Evolutionary conservation across 2,797 vertebrate genomes (phyloP).

Genomic region (Sphenopsis melanotis): DNA sequence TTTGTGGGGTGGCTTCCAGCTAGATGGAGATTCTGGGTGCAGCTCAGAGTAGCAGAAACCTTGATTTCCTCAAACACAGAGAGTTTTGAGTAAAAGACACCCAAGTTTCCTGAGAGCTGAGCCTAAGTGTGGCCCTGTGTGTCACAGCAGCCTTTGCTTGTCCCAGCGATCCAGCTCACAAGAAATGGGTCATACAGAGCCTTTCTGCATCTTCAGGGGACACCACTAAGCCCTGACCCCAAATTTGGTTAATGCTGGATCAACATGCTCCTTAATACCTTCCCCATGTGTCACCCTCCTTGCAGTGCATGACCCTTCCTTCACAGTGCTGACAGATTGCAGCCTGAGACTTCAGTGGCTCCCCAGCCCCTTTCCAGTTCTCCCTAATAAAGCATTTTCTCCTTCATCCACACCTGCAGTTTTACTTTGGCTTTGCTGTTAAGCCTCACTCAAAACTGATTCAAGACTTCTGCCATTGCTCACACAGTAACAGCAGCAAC

Average conservation of each 20-base stretch:
- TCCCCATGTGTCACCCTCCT: not conserved
- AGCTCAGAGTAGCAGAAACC: not conserved
- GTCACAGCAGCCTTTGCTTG: not conserved
- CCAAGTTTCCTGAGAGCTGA: not conserved
- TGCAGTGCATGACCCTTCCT: not conserved
- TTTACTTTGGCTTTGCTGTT: not conserved
- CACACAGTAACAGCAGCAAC: not conserved
- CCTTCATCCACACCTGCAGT: not conserved
- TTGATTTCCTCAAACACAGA: not conserved
- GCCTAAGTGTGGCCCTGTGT: rapidly evolving
- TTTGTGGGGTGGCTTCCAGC: not conserved
- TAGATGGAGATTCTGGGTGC: not conserved
- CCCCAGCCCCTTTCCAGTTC: not conserved
- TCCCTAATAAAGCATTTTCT: not conserved
- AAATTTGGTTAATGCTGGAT: not conserved
- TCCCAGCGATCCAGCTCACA: not conserved
- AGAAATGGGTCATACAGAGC: not conserved
- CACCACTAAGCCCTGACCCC: not conserved
- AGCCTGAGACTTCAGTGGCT: not conserved
- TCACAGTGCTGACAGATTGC: not conserved
- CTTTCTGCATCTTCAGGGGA: not conserved
- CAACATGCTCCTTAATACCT: not conserved
- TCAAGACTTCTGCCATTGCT: not conserved
- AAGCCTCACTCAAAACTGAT: not conserved
- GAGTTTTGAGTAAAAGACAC: not conserved